Conservation (phyloP, 2,113 vertebrate genomes). For the Saccopteryx bilineata region DNA sequence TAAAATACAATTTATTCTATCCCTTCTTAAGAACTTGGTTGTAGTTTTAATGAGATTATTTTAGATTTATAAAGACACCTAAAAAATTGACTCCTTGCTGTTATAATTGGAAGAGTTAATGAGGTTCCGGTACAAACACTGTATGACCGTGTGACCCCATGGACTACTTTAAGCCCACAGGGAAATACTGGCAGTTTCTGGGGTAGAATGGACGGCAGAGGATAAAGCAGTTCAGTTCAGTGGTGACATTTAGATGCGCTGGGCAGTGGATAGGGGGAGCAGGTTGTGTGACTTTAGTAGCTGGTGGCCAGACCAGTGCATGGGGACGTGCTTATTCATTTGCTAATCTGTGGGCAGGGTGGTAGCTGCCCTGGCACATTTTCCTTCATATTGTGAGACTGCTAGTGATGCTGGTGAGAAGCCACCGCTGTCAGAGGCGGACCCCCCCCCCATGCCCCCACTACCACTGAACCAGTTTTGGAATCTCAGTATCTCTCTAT, state of each 20-base stretch:
- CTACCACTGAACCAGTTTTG: neutral
- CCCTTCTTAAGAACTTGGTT: neutral
- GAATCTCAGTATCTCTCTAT: neutral
- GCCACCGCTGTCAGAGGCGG: neutral
- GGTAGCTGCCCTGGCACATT: neutral
- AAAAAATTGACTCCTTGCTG: neutral
- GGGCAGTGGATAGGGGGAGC: neutral
- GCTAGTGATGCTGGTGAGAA: neutral
- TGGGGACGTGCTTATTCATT: neutral
- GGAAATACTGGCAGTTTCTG: neutral
- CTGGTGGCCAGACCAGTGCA: neutral
- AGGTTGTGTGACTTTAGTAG: neutral
- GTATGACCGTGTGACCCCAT: fast-evolving
- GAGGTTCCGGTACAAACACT: neutral
- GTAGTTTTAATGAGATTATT: neutral
- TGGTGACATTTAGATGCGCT: neutral
- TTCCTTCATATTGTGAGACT: neutral
- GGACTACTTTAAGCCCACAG: neutral
- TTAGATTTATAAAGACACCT: neutral
- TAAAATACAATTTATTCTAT: neutral
- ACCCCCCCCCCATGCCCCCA: no score
- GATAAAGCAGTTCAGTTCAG: neutral
- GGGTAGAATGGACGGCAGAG: neutral
- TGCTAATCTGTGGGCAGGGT: no score
- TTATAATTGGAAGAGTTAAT: neutral